Evolutionary conservation across 1,140 invertebrate species (phyloP), one percentile per base, ranked within the genome.

Genomic region (Neoseiulus cucumeris): DNA sequence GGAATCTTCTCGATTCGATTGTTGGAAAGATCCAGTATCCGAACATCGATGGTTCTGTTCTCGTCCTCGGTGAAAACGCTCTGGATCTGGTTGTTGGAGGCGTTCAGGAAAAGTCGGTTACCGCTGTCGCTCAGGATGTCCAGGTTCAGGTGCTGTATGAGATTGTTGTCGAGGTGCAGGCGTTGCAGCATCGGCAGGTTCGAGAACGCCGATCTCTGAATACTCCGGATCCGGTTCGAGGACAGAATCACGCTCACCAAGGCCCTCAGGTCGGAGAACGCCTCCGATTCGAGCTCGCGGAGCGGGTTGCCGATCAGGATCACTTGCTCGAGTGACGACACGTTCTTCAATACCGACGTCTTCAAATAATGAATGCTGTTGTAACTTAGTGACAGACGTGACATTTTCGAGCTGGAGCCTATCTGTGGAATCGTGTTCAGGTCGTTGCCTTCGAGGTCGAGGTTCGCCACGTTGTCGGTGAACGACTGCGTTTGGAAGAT

Each of bases 381-480:
- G 51, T 59, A 59, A 33, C 51, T 59, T 25, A 59, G 22, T 25
- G 51, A 59, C 33, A 59, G 33, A 59, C 51, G 51, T 29, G 51
- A 59, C 33, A 59, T 17, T 20, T 25, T 59, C 33, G 51, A 59
- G 25, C 2, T 29, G 14, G 51, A 5, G 17, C 25, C 14, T 1
- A 59, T 59, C 14, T 17, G 25, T 2, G 51, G 51, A 5, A 59
- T 33, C 25, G 51, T 59, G 51, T 59, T 59, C 2, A 59, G 51
- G 33, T 59, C 51, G 51, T 59, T 59, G 17, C 51, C 51, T 33
- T 59, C 51, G 9, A 59, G 51, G 51, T 59, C 51, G 14, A 59
- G 51, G 22, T 59, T 59, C 14, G 51, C 33, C 14, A 59, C 51
- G 22, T 25, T 29, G 22, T 17, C 51, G 51, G 51, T 33, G 14